Evolutionary conservation across 1,140 invertebrate genomes (phyloP), one percentile per base, ranked within the genome.

Genomic region (Ditylenchus dipsaci): DNA sequence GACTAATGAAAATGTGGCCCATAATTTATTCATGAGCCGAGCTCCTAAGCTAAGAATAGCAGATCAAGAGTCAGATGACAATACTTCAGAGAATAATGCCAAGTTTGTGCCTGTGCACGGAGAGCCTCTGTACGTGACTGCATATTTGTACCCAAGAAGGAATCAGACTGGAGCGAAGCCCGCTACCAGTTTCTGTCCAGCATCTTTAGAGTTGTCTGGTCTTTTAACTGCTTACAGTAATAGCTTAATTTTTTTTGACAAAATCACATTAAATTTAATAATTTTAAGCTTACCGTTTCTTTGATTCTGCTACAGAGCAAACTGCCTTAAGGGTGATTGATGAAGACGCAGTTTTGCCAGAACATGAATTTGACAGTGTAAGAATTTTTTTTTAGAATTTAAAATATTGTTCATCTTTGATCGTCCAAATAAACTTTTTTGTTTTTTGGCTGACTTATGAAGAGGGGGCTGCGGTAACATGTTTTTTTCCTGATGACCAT

Each of bases 171-270:
- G 76, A n/a, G 79, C 78, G 1, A 79, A 79, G 49, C 78, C 78
- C 3, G 62, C 73, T 15, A 79, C 67, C 0, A 82, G 79, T 45
- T 79, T 79, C 68, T 82, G 75, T 74, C 78, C 79, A 7, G 79
- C 79, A 13, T 76, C 81, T 5, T 60, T 80, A 30, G 79, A 81
- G 62, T 63, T 81, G 27, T 79, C 79, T 8, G 79, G 79, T 30
- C 75, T 79, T 58, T 67, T 81, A 30, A 80, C 81, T 13, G 63
- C 73, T n/a, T 81, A 81, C 58, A 80, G 79, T 81, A 76, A 27
- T 19, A 29, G 53, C 68, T 59, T 11, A 11, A 26, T 59, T 11
- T 13, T 59, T 59, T 59, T 26, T 11, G 11, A 59, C 23, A 15
- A 11, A 13, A n/a, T 11, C 11, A 21, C 57, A 59, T 59, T 59